Conservation (phyloP, 2,113 vertebrate genomes). For the Lamprotornis superbus region DNA sequence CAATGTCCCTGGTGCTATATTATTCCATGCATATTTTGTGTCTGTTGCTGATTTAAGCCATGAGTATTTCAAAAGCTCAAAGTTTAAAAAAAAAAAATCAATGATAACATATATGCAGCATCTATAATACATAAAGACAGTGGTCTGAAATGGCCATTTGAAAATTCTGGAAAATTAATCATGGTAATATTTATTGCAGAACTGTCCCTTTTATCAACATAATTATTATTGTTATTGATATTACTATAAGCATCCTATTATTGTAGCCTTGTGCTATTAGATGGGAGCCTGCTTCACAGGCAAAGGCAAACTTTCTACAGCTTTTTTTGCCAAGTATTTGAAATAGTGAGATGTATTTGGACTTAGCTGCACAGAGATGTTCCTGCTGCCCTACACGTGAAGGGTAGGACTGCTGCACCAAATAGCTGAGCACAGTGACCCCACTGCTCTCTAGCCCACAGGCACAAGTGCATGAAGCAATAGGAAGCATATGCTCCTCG, state of each 20-base stretch:
- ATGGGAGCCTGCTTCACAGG: background rate
- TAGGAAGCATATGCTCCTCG: background rate
- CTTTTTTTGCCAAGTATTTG: background rate
- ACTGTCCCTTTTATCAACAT: background rate
- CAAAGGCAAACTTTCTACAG: background rate
- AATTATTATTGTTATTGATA: conserved; percentile 19
- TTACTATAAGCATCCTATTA: background rate
- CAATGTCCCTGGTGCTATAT: background rate
- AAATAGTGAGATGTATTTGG: background rate
- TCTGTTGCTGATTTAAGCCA: background rate
- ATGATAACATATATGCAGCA: background rate
- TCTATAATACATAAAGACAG: background rate
- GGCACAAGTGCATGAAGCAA: background rate
- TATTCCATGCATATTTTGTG: background rate
- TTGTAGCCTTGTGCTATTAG: background rate
- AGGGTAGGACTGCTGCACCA: background rate
- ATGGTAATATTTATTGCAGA: background rate
- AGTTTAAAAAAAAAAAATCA: background rate
- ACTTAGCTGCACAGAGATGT: background rate
- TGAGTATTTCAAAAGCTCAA: conserved; percentile 1
- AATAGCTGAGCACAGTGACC: background rate
- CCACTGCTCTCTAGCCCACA: background rate
- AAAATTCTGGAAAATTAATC: conserved; percentile 13
- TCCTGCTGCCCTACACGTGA: background rate
- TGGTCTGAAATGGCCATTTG: background rate